phyloP scores from a whole-genome alignment of 2,888 invertebrate species.

The Caenorhabditis auriculariae region DNA sequence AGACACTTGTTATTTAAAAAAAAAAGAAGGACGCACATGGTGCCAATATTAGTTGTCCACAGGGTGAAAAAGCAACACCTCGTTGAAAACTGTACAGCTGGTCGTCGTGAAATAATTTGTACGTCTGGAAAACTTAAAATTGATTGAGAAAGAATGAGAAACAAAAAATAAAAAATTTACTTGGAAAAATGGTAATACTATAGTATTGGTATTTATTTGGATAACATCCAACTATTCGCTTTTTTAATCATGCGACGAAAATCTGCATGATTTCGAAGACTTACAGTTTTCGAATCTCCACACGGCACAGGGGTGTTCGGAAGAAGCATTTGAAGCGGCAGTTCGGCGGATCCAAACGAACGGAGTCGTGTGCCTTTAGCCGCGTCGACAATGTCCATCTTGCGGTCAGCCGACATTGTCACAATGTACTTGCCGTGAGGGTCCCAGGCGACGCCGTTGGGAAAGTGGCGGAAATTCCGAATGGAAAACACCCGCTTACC shows the following conservation, averaged over 20 bases:
- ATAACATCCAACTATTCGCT: too few species aligned
- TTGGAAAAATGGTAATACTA: too few species aligned
- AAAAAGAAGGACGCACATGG: conserved; percentile 71
- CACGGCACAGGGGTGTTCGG: too few species aligned
- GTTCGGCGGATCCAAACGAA: conserved; percentile 24
- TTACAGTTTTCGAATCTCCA: not conserved
- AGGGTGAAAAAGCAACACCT: conserved; percentile 84
- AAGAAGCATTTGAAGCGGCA: conserved; percentile 8
- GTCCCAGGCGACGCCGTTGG: conserved; percentile 62
- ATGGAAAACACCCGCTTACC: conserved; percentile 46
- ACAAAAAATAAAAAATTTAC: too few species aligned
- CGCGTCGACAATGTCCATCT: conserved; percentile 57
- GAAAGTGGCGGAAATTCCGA: conserved; percentile 49
- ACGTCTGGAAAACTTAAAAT: conserved; percentile 27
- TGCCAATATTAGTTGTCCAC: conserved; percentile 84
- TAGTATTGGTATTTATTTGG: too few species aligned
- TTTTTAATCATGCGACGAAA: too few species aligned
- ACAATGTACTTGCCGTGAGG: conserved; percentile 56
- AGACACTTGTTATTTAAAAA: conserved; percentile 1
- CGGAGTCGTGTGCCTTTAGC: conserved; percentile 50
- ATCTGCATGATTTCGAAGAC: too few species aligned
- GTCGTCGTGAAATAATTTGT: conserved; percentile 82
- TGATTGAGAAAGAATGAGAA: not conserved
- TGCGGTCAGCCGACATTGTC: conserved; percentile 57
- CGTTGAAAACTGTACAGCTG: conserved; percentile 91